Percentiles rank a stretch among this genome's conserved stretches.
phyloP scores from a whole-genome alignment of 2,113 vertebrate genomes.

The Amblyopsis rosae region DNA sequence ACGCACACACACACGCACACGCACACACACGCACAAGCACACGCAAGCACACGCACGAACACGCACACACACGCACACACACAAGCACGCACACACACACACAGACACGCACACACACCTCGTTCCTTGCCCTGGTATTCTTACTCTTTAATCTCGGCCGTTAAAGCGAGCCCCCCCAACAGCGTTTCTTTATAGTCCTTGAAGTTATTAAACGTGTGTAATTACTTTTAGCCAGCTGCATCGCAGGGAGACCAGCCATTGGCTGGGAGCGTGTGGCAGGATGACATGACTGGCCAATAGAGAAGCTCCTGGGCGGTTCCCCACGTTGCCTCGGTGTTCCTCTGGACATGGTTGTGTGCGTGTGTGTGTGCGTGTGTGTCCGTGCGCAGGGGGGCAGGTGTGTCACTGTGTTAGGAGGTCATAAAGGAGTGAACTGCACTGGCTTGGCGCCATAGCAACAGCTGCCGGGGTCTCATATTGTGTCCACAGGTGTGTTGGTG shows the following conservation, averaged over 20 bases:
- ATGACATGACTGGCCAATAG: background rate
- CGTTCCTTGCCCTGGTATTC: conserved; percentile 57
- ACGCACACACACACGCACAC: too few relatives aligned
- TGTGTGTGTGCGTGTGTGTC: conserved; percentile 45
- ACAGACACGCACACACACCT: background rate
- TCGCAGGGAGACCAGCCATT: conserved; percentile 58
- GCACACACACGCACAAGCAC: too few relatives aligned
- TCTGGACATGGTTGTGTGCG: conserved; percentile 5
- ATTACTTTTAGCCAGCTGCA: conserved; percentile 75
- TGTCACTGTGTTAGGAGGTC: conserved; percentile 19
- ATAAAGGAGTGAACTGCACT: conserved; percentile 56
- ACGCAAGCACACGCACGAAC: too few relatives aligned
- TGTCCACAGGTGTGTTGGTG: conserved; percentile 47
- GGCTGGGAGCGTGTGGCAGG: conserved; percentile 28
- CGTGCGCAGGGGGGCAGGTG: conserved; percentile 6
- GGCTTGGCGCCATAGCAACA: conserved; percentile 59
- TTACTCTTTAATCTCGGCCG: conserved; percentile 57
- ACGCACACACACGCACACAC: too few relatives aligned
- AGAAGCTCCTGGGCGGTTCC: background rate
- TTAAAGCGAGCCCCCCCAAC: conserved; percentile 74
- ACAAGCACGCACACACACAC: too few relatives aligned
- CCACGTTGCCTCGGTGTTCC: too few relatives aligned
- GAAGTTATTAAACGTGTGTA: conserved; percentile 80
- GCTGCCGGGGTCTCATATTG: conserved; percentile 39
- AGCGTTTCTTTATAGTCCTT: conserved; percentile 70